Conservation (phyloP, 2,113 vertebrate genomes). For the Cynocephalus volans region DNA sequence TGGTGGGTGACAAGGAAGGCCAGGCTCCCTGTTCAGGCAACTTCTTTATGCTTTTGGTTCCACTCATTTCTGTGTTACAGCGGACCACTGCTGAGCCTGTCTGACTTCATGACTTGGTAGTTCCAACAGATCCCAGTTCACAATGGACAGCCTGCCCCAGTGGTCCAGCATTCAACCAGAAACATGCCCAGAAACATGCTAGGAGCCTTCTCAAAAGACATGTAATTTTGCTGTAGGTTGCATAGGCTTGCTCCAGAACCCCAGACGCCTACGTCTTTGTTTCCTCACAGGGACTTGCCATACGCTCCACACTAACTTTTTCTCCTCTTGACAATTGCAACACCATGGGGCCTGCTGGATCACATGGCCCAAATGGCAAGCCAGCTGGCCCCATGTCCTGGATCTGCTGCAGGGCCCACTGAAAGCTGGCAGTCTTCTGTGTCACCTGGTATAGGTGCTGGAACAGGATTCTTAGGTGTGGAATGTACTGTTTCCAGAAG, state of each 20-base stretch:
- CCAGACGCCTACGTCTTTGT: not conserved
- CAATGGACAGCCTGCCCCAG: too few species aligned
- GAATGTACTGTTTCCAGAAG: not conserved
- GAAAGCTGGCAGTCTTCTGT: not conserved
- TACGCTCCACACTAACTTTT: not conserved
- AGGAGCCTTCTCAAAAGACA: not conserved
- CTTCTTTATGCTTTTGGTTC: not conserved
- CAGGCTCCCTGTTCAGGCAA: not conserved
- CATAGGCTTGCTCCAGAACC: not conserved
- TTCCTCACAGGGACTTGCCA: not conserved
- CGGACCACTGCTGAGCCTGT: not conserved
- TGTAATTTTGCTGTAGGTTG: not conserved
- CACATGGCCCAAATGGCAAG: not conserved
- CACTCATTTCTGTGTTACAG: not conserved
- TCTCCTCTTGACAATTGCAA: not conserved
- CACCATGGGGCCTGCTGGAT: not conserved
- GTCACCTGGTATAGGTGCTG: too few species aligned
- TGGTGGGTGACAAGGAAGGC: not conserved
- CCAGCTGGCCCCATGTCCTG: not conserved
- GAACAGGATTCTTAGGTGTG: not conserved
- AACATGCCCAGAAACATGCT: not conserved
- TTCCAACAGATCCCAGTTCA: not conserved
- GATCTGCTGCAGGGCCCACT: not conserved
- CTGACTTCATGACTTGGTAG: not conserved
- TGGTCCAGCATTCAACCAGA: not conserved